These are phyloP conservation scores for Scyliorhinus canicula DNA, from an alignment of 2,797 vertebrate species.

Conservation along the genomic window DNA sequence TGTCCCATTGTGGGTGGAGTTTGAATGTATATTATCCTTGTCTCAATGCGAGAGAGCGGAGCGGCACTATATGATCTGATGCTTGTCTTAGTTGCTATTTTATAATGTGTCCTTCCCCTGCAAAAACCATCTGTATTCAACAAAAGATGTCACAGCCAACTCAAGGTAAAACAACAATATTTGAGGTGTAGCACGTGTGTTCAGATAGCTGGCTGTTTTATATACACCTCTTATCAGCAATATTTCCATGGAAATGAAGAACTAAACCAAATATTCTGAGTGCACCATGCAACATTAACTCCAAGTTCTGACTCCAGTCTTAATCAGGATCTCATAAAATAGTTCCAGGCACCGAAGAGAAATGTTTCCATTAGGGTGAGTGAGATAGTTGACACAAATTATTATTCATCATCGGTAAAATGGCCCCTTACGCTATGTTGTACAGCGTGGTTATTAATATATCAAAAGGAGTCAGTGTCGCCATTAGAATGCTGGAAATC, in stretches of 20 bases:
- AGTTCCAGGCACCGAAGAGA: not conserved
- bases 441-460: not conserved
- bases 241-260: conserved; percentile 17
- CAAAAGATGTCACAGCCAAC: not conserved
- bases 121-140: conserved; percentile 8
- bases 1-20: not conserved
- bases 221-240: conserved; percentile 19
- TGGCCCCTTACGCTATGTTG: not conserved
- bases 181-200: not conserved
- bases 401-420: conserved; percentile 28
- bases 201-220: conserved; percentile 21
- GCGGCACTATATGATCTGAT: not conserved
- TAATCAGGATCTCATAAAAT: conserved; percentile 28
- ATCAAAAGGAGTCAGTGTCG: conserved; percentile 22
- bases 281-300: conserved; percentile 11
- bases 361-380: conserved; percentile 11
- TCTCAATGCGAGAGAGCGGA: not conserved
- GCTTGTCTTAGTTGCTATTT: conserved; percentile 7
- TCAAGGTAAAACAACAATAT: not conserved
- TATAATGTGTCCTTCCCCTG: not conserved
- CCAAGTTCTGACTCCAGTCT: not conserved
- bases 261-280: conserved; percentile 3
- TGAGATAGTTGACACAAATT: conserved; percentile 28
- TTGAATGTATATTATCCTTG: not conserved
- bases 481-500: not conserved